Conservation (phyloP, 2,888 invertebrate genomes). For the Athrips mouffetella region DNA sequence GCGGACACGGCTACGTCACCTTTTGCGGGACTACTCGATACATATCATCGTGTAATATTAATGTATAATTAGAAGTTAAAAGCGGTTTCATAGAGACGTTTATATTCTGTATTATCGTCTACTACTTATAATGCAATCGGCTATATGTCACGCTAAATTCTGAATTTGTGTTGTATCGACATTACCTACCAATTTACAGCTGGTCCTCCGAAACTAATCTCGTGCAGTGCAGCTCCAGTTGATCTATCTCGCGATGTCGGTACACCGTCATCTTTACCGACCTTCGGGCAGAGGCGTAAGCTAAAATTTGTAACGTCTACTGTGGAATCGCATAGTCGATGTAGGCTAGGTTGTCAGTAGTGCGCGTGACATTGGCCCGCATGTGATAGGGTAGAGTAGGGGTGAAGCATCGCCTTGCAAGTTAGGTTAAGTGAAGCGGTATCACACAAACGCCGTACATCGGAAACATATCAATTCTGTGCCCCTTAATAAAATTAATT, state of each 20-base stretch:
- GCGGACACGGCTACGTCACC: slow-evolving; percentile 77
- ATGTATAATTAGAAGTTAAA: slow-evolving; percentile 75
- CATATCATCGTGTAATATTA: slow-evolving; percentile 85
- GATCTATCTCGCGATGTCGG: slow-evolving; percentile 29
- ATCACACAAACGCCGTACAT: slow-evolving; percentile 83
- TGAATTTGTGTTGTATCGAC: slow-evolving; percentile 39
- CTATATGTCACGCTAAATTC: slow-evolving; percentile 70
- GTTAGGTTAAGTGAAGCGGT: slow-evolving; percentile 77
- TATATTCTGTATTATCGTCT: slow-evolving; percentile 76
- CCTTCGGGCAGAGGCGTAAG: slow-evolving; percentile 29
- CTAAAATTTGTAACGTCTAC: slow-evolving; percentile 62
- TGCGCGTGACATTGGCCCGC: slow-evolving; percentile 72
- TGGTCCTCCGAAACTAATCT: slow-evolving; percentile 36
- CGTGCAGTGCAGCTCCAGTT: slow-evolving; percentile 34
- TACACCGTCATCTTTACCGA: background rate
- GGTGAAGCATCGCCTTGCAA: slow-evolving; percentile 76
- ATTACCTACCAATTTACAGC: slow-evolving; percentile 53
- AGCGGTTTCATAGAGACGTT: slow-evolving; percentile 78
- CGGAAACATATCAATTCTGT: slow-evolving; percentile 89
- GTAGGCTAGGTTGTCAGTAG: slow-evolving; percentile 43
- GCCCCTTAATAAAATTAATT: slow-evolving; percentile 83
- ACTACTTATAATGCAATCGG: slow-evolving; percentile 70
- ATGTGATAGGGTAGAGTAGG: slow-evolving; percentile 74
- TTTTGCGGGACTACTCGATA: slow-evolving; percentile 84
- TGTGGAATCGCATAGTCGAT: slow-evolving; percentile 64